Base-by-base conservation (phyloP, 1,140 invertebrate genomes). In the Eumeta japonica region DNA sequence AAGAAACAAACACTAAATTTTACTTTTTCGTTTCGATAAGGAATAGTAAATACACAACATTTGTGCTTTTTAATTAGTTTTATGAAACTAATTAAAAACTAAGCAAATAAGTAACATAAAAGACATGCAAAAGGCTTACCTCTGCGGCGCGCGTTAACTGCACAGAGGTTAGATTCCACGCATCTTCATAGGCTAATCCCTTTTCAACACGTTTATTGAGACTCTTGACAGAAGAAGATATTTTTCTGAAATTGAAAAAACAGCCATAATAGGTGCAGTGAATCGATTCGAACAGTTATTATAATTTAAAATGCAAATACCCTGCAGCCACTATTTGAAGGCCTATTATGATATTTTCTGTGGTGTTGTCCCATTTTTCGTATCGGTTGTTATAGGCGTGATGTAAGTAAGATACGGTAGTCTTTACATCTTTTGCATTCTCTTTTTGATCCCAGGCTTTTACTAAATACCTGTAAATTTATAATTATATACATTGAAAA, bases 81-180 rank as follows among this genome's bases (percentile, higher is more conserved):
- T n/a, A n/a, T n/a, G n/a, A 19, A 37, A n/a, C 18, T 20, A 34
- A 16, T 29, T 16, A 37, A 45, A 27, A 33, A 10, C 38, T 39
- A 4, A 19, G 32, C 1, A 14, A 9, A 13, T 12, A 19, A 10
- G 13, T 10, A 10, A 28, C 2, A 20, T 0, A 31, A 9, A 31
- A 30, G n/a, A 14, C 10, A 38, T 29, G 10, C 16, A 30, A 24
- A 10, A 30, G 4, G 17, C 10, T 51, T 62, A 85, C 83, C 68
- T 88, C 87, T 7, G 89, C 87, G 31, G 88, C 86, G 36, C 80
- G 75, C 10, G 84, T 83, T 2, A 94, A 64, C 58, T 88, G 83
- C 16, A 92, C 84, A 3, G 90, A 88, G 13, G 84, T 84, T 37
- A 82, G 59, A 58, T 94, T 90, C 85, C 89, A 92, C 1, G 91